phyloP scores from a whole-genome alignment of 2,888 invertebrate species.

The Zygaena filipendulae region DNA sequence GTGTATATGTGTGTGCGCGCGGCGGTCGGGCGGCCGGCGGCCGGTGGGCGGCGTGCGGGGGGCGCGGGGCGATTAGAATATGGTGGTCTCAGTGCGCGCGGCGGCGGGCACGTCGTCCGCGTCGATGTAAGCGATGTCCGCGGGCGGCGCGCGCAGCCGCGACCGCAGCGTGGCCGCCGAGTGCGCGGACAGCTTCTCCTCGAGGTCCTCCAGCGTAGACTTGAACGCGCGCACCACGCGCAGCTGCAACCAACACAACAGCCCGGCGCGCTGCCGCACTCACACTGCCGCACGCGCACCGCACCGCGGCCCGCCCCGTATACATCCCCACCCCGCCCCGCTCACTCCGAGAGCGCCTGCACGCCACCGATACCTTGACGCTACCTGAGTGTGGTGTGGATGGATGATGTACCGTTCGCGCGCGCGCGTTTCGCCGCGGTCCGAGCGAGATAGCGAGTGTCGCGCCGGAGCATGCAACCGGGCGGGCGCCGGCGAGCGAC shows the following conservation, averaged over 20 bases:
- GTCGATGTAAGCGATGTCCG: conserved; percentile 88
- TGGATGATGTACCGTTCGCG: too few relatives aligned
- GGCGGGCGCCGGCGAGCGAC: conserved; percentile 2
- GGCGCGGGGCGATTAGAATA: conserved; percentile 34
- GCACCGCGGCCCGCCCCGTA: conserved; percentile 18
- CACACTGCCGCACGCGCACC: conserved; percentile 21
- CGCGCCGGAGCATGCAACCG: conserved; percentile 31
- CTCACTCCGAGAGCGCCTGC: conserved; percentile 13
- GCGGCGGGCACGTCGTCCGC: conserved; percentile 68
- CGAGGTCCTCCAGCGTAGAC: conserved; percentile 99
- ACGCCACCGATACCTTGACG: conserved; percentile 23
- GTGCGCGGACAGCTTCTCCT: conserved; percentile 98
- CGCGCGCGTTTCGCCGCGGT: too few relatives aligned
- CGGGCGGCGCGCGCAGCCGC: conserved; percentile 76
- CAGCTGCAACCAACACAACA: conserved; percentile 86
- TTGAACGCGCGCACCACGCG: conserved; percentile 99
- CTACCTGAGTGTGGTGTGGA: conserved; percentile 65
- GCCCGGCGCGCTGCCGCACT: conserved; percentile 55
- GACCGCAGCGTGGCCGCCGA: conserved; percentile 95
- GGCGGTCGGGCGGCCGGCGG: conserved; percentile 28
- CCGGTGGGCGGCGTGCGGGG: conserved; percentile 50
- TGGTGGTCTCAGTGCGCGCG: conserved; percentile 48
- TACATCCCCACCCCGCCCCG: conserved; percentile 13
- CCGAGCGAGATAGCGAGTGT: too few relatives aligned
- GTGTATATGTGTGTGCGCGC: conserved; percentile 19